phyloP scores from a whole-genome alignment of 2,113 vertebrate species.

The Picathartes gymnocephalus region DNA sequence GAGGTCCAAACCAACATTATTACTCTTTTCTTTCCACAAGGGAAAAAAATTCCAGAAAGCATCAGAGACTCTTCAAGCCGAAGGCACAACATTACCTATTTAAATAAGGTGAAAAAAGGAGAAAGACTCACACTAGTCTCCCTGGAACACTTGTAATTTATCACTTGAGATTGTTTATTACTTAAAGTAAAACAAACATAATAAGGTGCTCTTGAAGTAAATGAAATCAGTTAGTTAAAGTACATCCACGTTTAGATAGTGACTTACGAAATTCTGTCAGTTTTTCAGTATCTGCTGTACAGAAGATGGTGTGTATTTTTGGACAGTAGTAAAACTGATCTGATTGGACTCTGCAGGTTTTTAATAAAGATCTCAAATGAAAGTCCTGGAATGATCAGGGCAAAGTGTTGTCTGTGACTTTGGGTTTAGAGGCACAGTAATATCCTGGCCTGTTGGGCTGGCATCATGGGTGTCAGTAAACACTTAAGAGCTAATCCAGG shows the following conservation, averaged over 20 bases:
- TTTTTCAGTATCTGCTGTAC: neutral
- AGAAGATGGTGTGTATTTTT: neutral
- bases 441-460: neutral
- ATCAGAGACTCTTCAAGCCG: neutral
- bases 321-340: neutral
- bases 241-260: neutral
- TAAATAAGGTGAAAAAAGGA: neutral
- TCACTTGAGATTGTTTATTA: neutral
- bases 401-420: neutral
- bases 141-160: neutral
- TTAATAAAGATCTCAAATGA: neutral
- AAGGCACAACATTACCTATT: neutral
- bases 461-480: fast-evolving
- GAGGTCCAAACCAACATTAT: neutral
- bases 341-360: neutral
- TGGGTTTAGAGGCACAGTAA: neutral
- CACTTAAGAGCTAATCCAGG: neutral
- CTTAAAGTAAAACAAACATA: neutral
- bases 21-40: neutral
- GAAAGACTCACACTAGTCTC: neutral
- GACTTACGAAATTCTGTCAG: neutral
- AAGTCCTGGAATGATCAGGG: neutral
- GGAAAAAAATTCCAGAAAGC: neutral
- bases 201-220: neutral
- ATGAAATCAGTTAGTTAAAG: neutral